These are phyloP conservation scores for Phallusia fumigata DNA, from an alignment of 23 tunicate species.

Conservation along the genomic window DNA sequence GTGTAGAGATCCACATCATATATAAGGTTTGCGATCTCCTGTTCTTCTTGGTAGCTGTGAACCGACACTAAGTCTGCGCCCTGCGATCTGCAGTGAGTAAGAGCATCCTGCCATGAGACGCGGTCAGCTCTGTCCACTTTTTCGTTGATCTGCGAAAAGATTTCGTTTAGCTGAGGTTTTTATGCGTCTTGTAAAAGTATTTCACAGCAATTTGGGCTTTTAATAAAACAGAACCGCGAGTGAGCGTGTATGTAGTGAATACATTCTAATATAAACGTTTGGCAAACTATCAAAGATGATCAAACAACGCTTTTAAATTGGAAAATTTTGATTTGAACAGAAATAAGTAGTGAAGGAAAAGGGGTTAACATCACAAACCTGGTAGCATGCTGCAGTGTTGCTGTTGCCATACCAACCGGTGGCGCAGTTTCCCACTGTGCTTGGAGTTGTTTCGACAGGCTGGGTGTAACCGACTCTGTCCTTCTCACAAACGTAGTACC, in stretches of 20 bases:
- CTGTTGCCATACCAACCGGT: conserved; percentile 69
- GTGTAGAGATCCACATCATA: conserved; percentile 25
- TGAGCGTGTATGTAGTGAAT: no score
- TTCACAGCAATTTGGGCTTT: no score
- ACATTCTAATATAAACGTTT: no score
- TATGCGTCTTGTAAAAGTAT: no score
- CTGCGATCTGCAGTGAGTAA: conserved; percentile 53
- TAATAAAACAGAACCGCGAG: no score
- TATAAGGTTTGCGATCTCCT: conserved; percentile 36
- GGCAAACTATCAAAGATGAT: no score
- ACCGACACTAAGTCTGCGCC: conserved; percentile 77
- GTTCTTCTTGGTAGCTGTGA: conserved; percentile 66
- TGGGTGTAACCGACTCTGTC: conserved; percentile 72
- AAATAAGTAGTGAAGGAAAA: no score
- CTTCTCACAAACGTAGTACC: conserved; percentile 76
- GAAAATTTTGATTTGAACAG: no score
- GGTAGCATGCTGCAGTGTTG: conserved; percentile 63
- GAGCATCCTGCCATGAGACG: conserved; percentile 54
- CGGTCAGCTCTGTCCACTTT: conserved; percentile 28
- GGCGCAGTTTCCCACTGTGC: conserved; percentile 36
- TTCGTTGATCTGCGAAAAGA: conserved; percentile 77
- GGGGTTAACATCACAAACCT: conserved; percentile 44
- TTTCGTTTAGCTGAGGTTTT: no score
- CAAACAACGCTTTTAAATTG: no score
- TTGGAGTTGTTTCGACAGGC: conserved; percentile 61